Conservation (phyloP, 2,888 invertebrate species). For the Tenthredo amoena region DNA sequence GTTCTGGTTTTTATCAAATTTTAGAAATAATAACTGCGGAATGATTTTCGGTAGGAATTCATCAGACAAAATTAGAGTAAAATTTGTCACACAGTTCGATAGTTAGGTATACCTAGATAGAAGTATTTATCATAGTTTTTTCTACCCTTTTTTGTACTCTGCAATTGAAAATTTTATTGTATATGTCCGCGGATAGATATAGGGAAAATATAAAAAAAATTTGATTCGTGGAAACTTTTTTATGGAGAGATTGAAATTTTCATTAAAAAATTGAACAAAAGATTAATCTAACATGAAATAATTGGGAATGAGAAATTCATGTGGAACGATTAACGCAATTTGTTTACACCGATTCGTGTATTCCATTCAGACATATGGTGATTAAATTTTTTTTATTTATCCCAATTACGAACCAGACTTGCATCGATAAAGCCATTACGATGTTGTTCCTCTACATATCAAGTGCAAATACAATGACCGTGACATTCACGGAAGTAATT, state of each 20-base stretch:
- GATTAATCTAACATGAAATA: too few relatives aligned
- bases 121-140: too few relatives aligned
- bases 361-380: not conserved
- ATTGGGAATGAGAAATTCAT: too few relatives aligned
- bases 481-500: conserved; percentile 17
- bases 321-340: not conserved
- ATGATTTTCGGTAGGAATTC: not conserved
- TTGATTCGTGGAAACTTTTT: too few relatives aligned
- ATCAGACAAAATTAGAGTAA: not conserved
- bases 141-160: too few relatives aligned
- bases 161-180: too few relatives aligned
- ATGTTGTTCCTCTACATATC: not conserved
- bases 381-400: not conserved
- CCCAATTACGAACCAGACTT: not conserved
- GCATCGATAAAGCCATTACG: not conserved
- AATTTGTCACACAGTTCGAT: not conserved
- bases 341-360: not conserved
- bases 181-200: too few relatives aligned
- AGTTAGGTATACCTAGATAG: not conserved
- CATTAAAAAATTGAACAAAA: too few relatives aligned
- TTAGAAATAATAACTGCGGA: not conserved
- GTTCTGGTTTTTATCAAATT: not conserved
- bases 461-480: not conserved
- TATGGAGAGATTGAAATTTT: too few relatives aligned
- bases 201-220: too few relatives aligned